Conservation (phyloP, 2,113 vertebrate species). For the Mustela nigripes region DNA sequence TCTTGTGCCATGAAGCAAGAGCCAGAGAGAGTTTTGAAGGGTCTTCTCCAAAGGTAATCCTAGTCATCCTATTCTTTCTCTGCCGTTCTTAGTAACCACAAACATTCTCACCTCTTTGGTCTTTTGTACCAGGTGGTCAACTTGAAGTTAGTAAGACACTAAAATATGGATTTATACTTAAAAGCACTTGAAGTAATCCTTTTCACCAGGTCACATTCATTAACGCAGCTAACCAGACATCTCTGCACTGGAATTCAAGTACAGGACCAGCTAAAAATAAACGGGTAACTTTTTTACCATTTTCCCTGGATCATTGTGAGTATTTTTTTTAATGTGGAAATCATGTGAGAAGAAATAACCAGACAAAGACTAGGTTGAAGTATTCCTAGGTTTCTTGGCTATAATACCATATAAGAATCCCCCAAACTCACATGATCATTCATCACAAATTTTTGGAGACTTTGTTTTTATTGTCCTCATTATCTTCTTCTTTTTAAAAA, state of each 20-base stretch:
- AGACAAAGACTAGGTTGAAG: neutral
- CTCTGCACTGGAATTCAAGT: neutral
- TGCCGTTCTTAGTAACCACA: neutral
- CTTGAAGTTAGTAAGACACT: neutral
- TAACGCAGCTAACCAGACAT: neutral
- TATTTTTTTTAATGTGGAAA: neutral
- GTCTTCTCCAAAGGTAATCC: neutral
- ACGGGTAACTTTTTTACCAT: neutral
- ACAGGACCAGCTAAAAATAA: neutral
- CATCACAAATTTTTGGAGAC: neutral
- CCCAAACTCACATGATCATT: neutral
- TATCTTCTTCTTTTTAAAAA: neutral
- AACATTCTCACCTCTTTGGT: neutral
- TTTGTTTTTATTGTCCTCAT: neutral
- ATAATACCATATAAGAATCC: neutral
- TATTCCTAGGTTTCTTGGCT: neutral
- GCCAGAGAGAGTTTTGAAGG: neutral
- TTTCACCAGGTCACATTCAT: neutral
- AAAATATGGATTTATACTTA: neutral
- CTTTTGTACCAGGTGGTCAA: neutral
- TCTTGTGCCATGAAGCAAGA: neutral
- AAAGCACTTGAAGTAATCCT: neutral
- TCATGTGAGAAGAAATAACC: neutral
- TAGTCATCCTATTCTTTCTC: neutral
- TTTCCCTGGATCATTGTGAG: neutral